These are phyloP conservation scores for Graphium colonna DNA, from an alignment of 2,888 invertebrate genomes.

Conservation along the genomic window DNA sequence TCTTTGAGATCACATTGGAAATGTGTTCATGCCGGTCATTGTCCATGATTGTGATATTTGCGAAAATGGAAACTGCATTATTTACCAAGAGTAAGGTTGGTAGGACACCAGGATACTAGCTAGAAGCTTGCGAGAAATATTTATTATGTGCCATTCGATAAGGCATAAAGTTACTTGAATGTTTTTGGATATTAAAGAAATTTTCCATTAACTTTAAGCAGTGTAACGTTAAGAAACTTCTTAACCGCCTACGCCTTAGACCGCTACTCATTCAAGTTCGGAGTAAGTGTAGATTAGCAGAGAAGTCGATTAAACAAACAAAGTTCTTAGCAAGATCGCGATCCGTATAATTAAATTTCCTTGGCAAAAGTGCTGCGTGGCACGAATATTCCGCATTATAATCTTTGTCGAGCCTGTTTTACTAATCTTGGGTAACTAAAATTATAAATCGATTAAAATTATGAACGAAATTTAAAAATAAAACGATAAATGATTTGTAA, in stretches of 20 bases:
- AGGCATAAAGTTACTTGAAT: not conserved
- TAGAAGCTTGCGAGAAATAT: too few species aligned
- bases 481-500: too few species aligned
- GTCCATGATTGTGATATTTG: too few species aligned
- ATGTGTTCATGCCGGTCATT: too few species aligned
- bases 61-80: too few species aligned
- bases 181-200: not conserved
- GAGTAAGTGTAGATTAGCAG: slow-evolving; percentile 63
- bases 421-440: too few species aligned
- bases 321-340: slow-evolving; percentile 59
- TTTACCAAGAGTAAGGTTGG: too few species aligned
- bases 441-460: too few species aligned
- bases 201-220: not conserved
- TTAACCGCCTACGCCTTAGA: slow-evolving; percentile 23
- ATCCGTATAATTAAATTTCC: slow-evolving; percentile 72
- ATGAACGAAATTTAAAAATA: too few species aligned
- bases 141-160: too few species aligned
- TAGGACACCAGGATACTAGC: too few species aligned
- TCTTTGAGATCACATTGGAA: too few species aligned
- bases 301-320: slow-evolving; percentile 67
- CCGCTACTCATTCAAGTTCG: slow-evolving; percentile 29
- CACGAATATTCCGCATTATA: slow-evolving; percentile 40
- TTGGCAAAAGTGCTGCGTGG: slow-evolving; percentile 60
- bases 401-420: slow-evolving; percentile 23
- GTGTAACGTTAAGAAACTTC: slow-evolving; percentile 3